Evolutionary conservation across 2,113 vertebrate genomes (phyloP).

Genomic region (Gavia stellata): DNA sequence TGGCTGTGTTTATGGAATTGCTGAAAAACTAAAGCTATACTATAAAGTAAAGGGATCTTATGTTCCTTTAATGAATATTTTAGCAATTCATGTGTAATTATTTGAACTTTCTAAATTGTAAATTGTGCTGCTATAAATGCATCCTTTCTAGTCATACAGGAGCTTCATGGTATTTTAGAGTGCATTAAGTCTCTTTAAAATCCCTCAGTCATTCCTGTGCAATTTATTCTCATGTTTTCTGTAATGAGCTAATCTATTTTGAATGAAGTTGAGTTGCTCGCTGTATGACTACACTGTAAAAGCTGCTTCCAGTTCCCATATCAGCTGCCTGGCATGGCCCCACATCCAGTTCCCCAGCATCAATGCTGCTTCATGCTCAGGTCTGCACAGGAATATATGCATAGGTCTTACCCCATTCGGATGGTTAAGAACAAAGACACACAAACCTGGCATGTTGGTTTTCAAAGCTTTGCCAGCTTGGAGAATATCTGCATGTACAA

Average conservation of each 20-base stretch:
- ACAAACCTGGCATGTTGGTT: background rate
- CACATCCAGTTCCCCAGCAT: background rate
- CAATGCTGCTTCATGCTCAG: background rate
- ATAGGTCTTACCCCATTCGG: background rate
- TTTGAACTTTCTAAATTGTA: slow-evolving; percentile 19
- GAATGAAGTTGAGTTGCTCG: background rate
- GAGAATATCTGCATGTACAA: background rate
- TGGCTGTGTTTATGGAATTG: background rate
- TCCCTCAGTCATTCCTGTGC: background rate
- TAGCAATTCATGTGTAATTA: background rate
- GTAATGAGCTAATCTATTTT: slow-evolving; percentile 13
- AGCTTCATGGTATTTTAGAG: background rate
- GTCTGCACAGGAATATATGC: background rate
- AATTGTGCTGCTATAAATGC: background rate
- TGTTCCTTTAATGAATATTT: background rate
- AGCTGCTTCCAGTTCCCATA: background rate
- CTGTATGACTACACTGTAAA: background rate
- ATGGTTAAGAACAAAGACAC: background rate
- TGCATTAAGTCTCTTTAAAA: background rate
- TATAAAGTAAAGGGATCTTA: background rate
- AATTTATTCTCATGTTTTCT: background rate
- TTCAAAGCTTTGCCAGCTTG: background rate
- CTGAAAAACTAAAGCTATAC: background rate
- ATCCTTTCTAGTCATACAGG: background rate
- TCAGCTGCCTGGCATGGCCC: background rate